Conservation (phyloP, 1,140 invertebrate genomes). For the Polypedilum vanderplanki region DNA sequence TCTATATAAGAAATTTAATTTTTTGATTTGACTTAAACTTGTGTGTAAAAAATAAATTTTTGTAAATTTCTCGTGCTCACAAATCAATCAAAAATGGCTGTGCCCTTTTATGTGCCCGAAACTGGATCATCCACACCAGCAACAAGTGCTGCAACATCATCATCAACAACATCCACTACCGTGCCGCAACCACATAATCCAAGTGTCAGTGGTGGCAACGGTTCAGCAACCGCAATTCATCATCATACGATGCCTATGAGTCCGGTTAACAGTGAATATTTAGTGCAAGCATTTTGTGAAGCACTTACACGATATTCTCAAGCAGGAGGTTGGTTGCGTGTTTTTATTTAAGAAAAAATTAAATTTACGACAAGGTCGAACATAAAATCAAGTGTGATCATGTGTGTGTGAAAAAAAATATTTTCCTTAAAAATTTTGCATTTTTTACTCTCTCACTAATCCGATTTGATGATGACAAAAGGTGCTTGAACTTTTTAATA, state of each 20-base stretch:
- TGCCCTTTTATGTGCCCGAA: constrained; percentile 43
- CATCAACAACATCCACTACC: constrained; percentile 34
- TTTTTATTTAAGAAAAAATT: neutral
- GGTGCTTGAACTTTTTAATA: constrained; percentile 12
- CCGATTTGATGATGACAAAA: constrained; percentile 1
- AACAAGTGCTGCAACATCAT: constrained; percentile 19
- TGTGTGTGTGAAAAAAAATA: constrained; percentile 15
- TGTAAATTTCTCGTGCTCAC: neutral
- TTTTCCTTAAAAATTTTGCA: constrained; percentile 6
- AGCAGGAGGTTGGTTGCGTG: constrained; percentile 22
- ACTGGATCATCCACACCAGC: constrained; percentile 32
- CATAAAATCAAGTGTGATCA: neutral
- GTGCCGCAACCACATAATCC: constrained; percentile 39
- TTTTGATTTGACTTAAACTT: constrained; percentile 5
- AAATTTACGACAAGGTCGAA: neutral
- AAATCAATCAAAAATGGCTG: constrained; percentile 37
- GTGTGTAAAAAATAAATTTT: neutral
- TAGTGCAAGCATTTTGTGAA: constrained; percentile 41
- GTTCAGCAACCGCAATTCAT: constrained; percentile 40
- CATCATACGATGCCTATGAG: constrained; percentile 40
- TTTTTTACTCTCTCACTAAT: neutral
- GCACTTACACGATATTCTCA: constrained; percentile 35
- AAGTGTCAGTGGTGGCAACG: constrained; percentile 31
- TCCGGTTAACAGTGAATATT: constrained; percentile 36
- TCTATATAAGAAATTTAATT: neutral